Evolutionary conservation across 2,113 vertebrate genomes (phyloP).

Genomic region (Motacilla alba): DNA sequence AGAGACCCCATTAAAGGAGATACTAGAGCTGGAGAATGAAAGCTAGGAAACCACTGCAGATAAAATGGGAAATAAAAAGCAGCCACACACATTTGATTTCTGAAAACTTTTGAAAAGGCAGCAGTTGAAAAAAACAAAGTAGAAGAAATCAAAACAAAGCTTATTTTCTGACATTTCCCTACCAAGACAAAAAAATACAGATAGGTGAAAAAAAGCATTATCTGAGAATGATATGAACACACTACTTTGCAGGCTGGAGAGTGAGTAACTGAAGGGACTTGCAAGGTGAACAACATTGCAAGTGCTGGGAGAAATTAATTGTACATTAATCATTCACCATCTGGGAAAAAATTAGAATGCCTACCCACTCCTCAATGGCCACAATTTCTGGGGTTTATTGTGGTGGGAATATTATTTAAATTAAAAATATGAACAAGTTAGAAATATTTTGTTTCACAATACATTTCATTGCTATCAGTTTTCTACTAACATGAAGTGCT

Average conservation of each 20-base stretch:
- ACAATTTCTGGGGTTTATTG: neutral
- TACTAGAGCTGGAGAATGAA: neutral
- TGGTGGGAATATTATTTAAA: neutral
- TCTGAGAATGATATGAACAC: neutral
- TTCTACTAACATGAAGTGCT: neutral
- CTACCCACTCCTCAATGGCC: constrained; percentile 14
- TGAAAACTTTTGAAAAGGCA: neutral
- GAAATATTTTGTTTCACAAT: neutral
- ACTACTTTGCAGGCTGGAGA: neutral
- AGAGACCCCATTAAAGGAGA: neutral
- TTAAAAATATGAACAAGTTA: neutral
- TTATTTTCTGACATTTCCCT: neutral
- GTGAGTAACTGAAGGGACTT: neutral
- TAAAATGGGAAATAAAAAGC: neutral
- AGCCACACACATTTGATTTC: neutral
- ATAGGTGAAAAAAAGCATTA: neutral
- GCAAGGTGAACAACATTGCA: neutral
- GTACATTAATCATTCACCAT: constrained; percentile 52
- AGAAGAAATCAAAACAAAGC: neutral
- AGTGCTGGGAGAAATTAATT: constrained; percentile 48
- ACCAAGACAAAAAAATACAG: neutral
- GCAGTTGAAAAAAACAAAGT: neutral
- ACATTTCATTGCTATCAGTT: neutral
- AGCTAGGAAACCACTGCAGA: neutral
- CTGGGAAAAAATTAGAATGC: constrained; percentile 60